Base-by-base conservation (phyloP, 2,113 vertebrate species). In the Papio anubis region DNA sequence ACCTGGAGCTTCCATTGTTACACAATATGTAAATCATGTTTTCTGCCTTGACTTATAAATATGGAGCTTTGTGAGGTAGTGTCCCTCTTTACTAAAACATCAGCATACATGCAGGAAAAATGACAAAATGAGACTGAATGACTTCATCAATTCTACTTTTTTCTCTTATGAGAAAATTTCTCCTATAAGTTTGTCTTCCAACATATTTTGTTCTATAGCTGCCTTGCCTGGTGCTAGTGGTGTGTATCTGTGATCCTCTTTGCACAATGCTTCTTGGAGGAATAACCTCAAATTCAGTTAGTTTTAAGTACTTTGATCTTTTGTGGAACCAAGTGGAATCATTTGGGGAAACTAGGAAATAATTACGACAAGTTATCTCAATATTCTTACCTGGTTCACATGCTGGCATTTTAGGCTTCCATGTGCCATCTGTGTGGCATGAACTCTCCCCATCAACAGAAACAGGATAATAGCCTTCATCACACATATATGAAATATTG, bases 311-410 rank as follows among this genome's bases (percentile, higher is more conserved):
- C 13, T 48, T 43, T 12, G 23, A 43, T 84, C 59, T 32, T 95
- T 72, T 43, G 61, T 17, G 43, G 23, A 73, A 17, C 12, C 32
- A 52, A 17, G 25, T 13, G 30, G n/a, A 73, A 21, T 13, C 25
- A 61, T 30, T 17, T 55, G 40, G 20, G 43, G 9, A 50, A 57
- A 40, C 25, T 48, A 32, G 32, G 14, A 38, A 93, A 64, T 20
- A 70, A 40, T 6, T 25, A 55, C 4, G 30, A 55, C 32, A 80
- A 50, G 14, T 66, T 40, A 17, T 18, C 25, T 64, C 20, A 1
- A 3, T 21, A 40, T 50, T 94, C 52, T 94, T 93, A 96, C 92
- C 94, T 64, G 13, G 6, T 17, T 88, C 38, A 66, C 97, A 97
- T 6, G 40, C 20, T 61, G 93, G 82, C 7, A 83, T 95, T 72